A percentile compares a stretch with the other conserved stretches of the same genome.
phyloP scores from a whole-genome alignment of 1,140 invertebrate genomes.

The Penaeus japonicus region DNA sequence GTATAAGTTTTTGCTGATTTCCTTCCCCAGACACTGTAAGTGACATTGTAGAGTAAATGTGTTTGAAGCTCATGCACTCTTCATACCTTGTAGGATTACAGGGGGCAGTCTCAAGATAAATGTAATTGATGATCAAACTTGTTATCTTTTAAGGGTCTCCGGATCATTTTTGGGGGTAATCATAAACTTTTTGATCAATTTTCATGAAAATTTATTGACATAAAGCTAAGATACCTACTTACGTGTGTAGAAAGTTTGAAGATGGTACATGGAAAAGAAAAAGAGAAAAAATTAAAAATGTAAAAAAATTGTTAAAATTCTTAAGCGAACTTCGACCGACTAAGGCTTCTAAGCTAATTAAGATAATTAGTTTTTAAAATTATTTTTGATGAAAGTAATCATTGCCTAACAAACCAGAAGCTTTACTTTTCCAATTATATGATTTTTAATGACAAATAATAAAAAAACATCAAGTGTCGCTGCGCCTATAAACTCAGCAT shows the following conservation, averaged over 20 bases:
- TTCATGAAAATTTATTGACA: conserved; percentile 4
- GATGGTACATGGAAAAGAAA: conserved; percentile 12
- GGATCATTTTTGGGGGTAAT: background rate
- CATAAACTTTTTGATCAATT: conserved; percentile 1
- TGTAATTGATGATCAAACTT: too few relatives aligned
- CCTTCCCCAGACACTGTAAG: too few relatives aligned
- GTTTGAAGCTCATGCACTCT: too few relatives aligned
- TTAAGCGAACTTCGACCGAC: conserved; percentile 1
- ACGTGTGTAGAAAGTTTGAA: conserved; percentile 13
- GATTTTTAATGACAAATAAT: conserved; percentile 17
- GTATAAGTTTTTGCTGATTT: too few relatives aligned
- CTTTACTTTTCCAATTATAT: conserved; percentile 17
- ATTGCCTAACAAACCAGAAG: background rate
- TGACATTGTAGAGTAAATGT: too few relatives aligned
- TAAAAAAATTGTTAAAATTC: background rate
- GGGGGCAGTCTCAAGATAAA: too few relatives aligned
- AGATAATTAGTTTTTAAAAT: conserved; percentile 8
- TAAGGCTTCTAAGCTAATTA: conserved; percentile 2
- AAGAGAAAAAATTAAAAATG: conserved; percentile 17
- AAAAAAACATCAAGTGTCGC: conserved; percentile 11
- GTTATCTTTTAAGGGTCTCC: background rate
- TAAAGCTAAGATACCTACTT: conserved; percentile 13
- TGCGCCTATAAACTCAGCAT: background rate
- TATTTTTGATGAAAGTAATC: conserved; percentile 13
- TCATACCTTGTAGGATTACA: too few relatives aligned